Conservation (phyloP, 2,113 vertebrate species). For the Bufo bufo region DNA sequence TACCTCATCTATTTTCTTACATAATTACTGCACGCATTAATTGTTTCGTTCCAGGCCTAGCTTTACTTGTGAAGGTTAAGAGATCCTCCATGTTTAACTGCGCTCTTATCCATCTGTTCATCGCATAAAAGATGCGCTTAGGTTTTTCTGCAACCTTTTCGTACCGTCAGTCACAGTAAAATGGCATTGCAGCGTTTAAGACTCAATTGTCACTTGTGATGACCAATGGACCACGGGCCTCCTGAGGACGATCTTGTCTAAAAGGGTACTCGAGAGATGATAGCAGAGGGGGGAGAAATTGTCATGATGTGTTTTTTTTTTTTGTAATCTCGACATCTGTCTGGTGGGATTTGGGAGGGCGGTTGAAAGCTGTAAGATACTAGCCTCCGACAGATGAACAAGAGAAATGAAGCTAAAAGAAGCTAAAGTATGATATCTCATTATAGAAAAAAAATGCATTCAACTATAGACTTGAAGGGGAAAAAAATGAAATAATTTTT, state of each 20-base stretch:
- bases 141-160: slow-evolving; percentile 19
- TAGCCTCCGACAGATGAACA: background rate
- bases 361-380: slow-evolving; percentile 15
- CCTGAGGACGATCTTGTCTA: slow-evolving; percentile 30
- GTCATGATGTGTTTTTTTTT: slow-evolving; percentile 51
- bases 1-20: slow-evolving; percentile 59
- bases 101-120: slow-evolving; percentile 55
- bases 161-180: slow-evolving; percentile 21
- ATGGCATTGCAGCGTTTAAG: slow-evolving; percentile 32
- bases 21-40: slow-evolving; percentile 68
- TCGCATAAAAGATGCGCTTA: slow-evolving; percentile 7
- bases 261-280: slow-evolving; percentile 47
- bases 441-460: slow-evolving; percentile 6
- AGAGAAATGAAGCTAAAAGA: background rate
- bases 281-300: slow-evolving; percentile 10
- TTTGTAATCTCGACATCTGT: slow-evolving; percentile 53
- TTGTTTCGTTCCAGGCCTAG: slow-evolving; percentile 70
- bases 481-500: too few relatives aligned
- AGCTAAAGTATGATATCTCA: background rate
- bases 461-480: too few relatives aligned
- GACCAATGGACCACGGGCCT: slow-evolving; percentile 16
- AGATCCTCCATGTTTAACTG: slow-evolving; percentile 50
- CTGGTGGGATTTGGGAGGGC: slow-evolving; percentile 31
- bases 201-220: slow-evolving; percentile 50
- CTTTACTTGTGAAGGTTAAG: slow-evolving; percentile 61